Base-by-base conservation (phyloP, 2,797 vertebrate species). In the Pristis pectinata region DNA sequence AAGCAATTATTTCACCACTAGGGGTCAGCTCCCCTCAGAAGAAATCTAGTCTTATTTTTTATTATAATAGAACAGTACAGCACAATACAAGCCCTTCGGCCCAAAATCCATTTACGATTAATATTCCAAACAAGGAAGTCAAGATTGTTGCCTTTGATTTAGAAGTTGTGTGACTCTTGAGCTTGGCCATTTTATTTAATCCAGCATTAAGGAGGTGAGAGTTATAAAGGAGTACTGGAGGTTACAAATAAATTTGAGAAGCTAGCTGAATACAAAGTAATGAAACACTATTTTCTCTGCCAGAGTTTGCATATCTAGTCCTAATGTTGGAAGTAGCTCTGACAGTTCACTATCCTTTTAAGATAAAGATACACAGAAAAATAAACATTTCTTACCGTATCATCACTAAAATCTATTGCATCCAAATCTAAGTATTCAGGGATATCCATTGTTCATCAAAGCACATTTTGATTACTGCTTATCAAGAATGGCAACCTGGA, bases 341-440 rank as follows among this genome's bases (percentile, higher is more conserved):
- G 70, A 72, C 24, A 53, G 15, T 19, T 49, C 27, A 19, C 15
- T 56, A 72, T 74, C 27, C 70, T 93, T 44, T 93, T 72, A 30
- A 94, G 70, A n/a, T 76, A 76, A 94, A 72, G 53, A n/a, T 53
- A 94, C 44, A 53, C 76, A 94, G 27, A 53, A 92, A 67, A 94
- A 74, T 34, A 93, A 74, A 93, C 3, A 76, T 24, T 96, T 98
- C 99, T 98, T 96, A 99, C 99, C 96, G 97, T 98, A 95, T 99
- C 99, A 96, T 99, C 98, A 85, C 97, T 98, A 97, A 99, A 99
- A 97, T 99, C 99, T 95, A 99, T 99, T 98, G 99, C 98, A 96
- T 99, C 99, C 97, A 99, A 98, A 97, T 99, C 99, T 97, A 99
- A 98, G 96, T 99, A 99, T 96, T 99, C 99, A 97, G 99, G 99